Percentiles rank a stretch among this genome's conserved stretches.
These are phyloP conservation scores for Diarsia rubi DNA, from an alignment of 2,888 invertebrate genomes.

Conservation along the genomic window DNA sequence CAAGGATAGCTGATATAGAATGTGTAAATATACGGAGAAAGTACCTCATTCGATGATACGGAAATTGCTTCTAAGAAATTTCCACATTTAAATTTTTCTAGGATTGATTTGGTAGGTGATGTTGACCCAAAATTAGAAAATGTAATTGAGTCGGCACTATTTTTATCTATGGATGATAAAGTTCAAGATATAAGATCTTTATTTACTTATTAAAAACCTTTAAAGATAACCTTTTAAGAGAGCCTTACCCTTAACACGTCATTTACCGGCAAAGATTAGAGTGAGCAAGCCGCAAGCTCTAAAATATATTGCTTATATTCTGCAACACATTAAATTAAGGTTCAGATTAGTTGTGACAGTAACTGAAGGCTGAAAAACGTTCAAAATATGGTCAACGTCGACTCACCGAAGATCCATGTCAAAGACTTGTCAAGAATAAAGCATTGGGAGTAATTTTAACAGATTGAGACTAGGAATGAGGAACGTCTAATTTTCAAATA, in stretches of 20 bases:
- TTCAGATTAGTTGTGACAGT: constrained; percentile 4
- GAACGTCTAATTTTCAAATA: too few relatives aligned
- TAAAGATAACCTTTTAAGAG: background rate
- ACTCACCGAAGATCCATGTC: background rate
- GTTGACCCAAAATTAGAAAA: too few relatives aligned
- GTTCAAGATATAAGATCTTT: background rate
- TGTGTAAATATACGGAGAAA: too few relatives aligned
- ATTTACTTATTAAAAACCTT: background rate
- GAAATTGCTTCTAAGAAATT: too few relatives aligned
- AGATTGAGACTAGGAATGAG: background rate
- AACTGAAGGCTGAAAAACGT: background rate
- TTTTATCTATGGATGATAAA: background rate
- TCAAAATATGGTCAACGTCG: background rate
- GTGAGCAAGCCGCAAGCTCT: constrained; percentile 63
- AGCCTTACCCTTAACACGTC: constrained; percentile 62
- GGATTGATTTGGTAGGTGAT: too few relatives aligned
- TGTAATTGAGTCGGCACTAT: too few relatives aligned
- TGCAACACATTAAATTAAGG: constrained; percentile 19
- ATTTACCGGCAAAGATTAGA: constrained; percentile 69
- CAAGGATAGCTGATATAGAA: too few relatives aligned
- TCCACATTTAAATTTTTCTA: too few relatives aligned
- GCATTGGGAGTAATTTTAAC: background rate
- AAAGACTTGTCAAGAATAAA: background rate
- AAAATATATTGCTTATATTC: constrained; percentile 69
- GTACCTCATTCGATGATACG: too few relatives aligned